phyloP scores from a whole-genome alignment of 2,797 vertebrate species.

The Tenualosa ilisha region DNA sequence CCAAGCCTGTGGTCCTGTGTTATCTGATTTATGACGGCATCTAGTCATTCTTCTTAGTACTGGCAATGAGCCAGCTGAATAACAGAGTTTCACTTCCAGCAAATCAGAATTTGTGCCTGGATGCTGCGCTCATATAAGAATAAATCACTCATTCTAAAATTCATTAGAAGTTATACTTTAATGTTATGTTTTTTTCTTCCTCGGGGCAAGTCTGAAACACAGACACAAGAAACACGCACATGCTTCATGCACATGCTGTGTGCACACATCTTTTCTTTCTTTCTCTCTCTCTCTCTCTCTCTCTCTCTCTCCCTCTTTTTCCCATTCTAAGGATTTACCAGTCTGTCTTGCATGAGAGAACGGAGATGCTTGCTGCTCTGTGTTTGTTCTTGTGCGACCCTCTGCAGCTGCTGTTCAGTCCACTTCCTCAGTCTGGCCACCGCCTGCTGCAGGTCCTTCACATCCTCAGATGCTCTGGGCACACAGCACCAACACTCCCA shows the following conservation, averaged over 20 bases:
- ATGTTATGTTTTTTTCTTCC: not conserved
- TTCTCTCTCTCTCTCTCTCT: not conserved
- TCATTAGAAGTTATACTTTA: not conserved
- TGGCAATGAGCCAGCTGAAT: not conserved
- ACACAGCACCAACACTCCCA: not conserved
- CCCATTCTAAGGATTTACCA: slow-evolving; percentile 60
- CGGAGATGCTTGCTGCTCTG: slow-evolving; percentile 60
- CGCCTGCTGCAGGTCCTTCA: slow-evolving; percentile 70
- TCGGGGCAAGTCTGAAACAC: not conserved
- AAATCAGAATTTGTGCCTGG: not conserved
- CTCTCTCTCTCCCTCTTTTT: not conserved
- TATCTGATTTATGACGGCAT: not conserved
- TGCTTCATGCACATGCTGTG: not conserved
- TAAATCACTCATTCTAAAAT: not conserved
- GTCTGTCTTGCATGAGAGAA: slow-evolving; percentile 62
- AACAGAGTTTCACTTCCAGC: not conserved
- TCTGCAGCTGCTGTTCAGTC: slow-evolving; percentile 68
- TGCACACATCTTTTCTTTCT: not conserved
- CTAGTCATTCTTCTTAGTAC: not conserved
- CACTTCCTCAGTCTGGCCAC: slow-evolving; percentile 66
- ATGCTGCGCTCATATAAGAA: not conserved
- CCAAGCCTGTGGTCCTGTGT: not conserved
- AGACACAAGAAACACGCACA: not conserved
- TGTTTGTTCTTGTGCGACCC: slow-evolving; percentile 59
- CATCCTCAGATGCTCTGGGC: slow-evolving; percentile 67